Evolutionary conservation across 2,888 invertebrate genomes (phyloP).

Genomic region (Seira musarum): DNA sequence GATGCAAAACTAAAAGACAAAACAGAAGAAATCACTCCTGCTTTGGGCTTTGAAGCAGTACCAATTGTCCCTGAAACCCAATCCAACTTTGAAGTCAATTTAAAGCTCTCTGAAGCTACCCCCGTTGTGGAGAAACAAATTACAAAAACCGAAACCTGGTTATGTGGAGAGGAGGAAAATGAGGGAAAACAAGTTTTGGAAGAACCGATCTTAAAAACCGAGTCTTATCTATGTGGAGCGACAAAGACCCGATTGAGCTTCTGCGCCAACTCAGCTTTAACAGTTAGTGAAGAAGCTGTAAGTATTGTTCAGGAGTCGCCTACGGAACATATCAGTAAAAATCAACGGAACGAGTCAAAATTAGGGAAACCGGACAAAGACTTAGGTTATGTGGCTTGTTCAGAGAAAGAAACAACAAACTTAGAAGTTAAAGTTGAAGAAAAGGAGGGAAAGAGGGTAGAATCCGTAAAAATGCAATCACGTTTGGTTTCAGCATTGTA

Average conservation of each 20-base stretch:
- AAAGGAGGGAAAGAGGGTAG: not conserved
- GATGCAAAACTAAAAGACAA: too few relatives aligned
- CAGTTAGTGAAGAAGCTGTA: too few relatives aligned
- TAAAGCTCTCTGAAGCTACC: not conserved
- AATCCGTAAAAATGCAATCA: not conserved
- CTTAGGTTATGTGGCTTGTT: not conserved
- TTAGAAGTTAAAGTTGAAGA: not conserved
- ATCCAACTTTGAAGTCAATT: too few relatives aligned
- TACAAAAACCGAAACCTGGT: constrained; percentile 20
- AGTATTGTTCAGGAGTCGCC: too few relatives aligned
- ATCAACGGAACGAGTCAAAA: not conserved
- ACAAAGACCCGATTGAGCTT: too few relatives aligned
- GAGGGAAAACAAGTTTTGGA: not conserved
- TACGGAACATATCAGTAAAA: too few relatives aligned
- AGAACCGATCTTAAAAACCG: not conserved
- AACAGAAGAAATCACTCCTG: not conserved
- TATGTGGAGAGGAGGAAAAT: constrained; percentile 22
- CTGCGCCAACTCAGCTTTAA: too few relatives aligned
- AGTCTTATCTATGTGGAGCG: not conserved
- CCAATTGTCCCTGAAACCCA: not conserved
- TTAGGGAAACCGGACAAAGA: not conserved
- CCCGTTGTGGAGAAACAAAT: constrained; percentile 17
- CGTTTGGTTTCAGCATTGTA: constrained; percentile 36
- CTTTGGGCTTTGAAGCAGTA: not conserved
- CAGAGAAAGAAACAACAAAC: not conserved